phyloP scores from a whole-genome alignment of 2,797 vertebrate genomes.

The Bradypodion pumilum region DNA sequence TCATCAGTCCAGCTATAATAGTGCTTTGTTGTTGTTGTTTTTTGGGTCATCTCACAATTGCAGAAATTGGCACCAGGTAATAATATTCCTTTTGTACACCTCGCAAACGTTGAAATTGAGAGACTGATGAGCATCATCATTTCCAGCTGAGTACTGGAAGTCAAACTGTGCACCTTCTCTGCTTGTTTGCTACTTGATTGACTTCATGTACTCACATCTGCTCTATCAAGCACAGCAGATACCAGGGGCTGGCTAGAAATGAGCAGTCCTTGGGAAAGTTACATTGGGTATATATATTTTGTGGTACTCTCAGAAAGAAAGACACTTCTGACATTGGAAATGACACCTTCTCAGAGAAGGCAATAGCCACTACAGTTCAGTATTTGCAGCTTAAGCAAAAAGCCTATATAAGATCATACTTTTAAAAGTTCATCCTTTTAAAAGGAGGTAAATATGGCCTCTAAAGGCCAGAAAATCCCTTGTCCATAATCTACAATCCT shows the following conservation, averaged over 20 bases:
- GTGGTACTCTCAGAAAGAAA: no score
- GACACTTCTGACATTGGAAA: no score
- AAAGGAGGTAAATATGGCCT: not conserved
- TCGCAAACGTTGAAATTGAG: conserved; percentile 59
- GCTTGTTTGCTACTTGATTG: conserved; percentile 43
- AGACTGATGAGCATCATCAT: conserved; percentile 60
- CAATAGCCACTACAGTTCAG: not conserved
- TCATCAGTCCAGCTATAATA: conserved; percentile 28
- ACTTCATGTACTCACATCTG: conserved; percentile 62
- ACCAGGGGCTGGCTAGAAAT: conserved; percentile 60
- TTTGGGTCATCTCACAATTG: conserved; percentile 37
- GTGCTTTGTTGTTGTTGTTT: not conserved
- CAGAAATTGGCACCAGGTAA: conserved; percentile 57
- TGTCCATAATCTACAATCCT: not conserved
- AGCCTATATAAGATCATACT: not conserved
- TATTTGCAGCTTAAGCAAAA: not conserved
- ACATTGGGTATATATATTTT: no score
- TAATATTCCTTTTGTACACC: conserved; percentile 60
- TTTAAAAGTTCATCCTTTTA: not conserved
- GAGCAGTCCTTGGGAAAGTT: conserved; percentile 1
- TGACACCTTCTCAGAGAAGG: not conserved
- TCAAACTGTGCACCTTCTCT: conserved; percentile 33
- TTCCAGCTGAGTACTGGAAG: conserved; percentile 69
- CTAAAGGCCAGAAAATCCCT: not conserved
- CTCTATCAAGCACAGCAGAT: conserved; percentile 57